Conservation (phyloP, 2,113 vertebrate species). For the Notothenia rossii region DNA sequence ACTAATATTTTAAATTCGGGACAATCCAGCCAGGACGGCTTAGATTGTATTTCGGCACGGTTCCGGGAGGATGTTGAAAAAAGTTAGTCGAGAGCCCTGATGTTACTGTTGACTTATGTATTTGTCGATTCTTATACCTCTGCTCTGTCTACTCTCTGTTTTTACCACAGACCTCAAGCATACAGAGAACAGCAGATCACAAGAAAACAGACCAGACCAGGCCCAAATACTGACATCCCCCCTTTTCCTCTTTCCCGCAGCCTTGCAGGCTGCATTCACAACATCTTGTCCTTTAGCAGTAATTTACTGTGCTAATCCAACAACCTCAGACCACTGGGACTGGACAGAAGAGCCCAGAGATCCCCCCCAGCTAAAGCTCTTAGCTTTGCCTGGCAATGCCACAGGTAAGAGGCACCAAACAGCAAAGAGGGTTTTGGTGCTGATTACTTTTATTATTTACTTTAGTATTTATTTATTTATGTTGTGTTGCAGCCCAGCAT, state of each 20-base stretch:
- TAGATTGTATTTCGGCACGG: too few species aligned
- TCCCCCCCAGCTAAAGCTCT: slow-evolving; percentile 86
- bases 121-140: slow-evolving; percentile 11
- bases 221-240: slow-evolving; percentile 22
- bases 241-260: slow-evolving; percentile 11
- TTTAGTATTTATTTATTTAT: not conserved
- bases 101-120: not conserved
- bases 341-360: slow-evolving; percentile 86
- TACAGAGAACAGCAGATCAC: slow-evolving; percentile 56
- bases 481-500: slow-evolving; percentile 89
- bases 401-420: slow-evolving; percentile 88
- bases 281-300: slow-evolving; percentile 28
- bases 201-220: slow-evolving; percentile 42
- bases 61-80: too few species aligned
- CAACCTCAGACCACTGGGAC: slow-evolving; percentile 86
- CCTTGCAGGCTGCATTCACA: slow-evolving; percentile 46
- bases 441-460: not conserved
- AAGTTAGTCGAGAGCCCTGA: not conserved
- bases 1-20: too few species aligned
- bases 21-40: too few species aligned
- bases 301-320: slow-evolving; percentile 52
- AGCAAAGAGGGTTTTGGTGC: not conserved
- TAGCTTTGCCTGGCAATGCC: slow-evolving; percentile 96
- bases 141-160: slow-evolving; percentile 11
- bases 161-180: slow-evolving; percentile 63